Base-by-base conservation (phyloP, 2,888 invertebrate genomes). In the Conomelus anceps region DNA sequence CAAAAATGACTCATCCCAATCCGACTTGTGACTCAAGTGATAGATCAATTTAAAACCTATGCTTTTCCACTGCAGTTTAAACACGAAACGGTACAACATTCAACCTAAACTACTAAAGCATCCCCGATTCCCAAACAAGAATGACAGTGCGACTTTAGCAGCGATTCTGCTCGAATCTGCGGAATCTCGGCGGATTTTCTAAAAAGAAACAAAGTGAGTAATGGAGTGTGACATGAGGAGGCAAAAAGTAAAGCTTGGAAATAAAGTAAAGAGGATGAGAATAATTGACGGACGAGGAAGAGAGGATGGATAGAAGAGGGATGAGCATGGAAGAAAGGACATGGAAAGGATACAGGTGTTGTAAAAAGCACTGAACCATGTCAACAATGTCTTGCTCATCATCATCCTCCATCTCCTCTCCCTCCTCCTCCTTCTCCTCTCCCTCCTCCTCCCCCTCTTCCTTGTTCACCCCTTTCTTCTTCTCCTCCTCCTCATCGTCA, bases 21-120 rank as follows among this genome's bases (percentile, higher is more conserved):
- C n/a, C n/a, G n/a, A n/a, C n/a, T n/a, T n/a, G n/a, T n/a, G n/a
- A n/a, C n/a, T n/a, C n/a, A n/a, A n/a, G n/a, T n/a, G n/a, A n/a
- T n/a, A n/a, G n/a, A n/a, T n/a, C n/a, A n/a, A n/a, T n/a, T n/a
- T n/a, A n/a, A n/a, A n/a, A n/a, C n/a, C n/a, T n/a, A n/a, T n/a
- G n/a, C n/a, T n/a, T n/a, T n/a, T n/a, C n/a, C n/a, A n/a, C n/a
- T n/a, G n/a, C n/a, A n/a, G n/a, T n/a, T n/a, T n/a, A n/a, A n/a
- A n/a, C n/a, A n/a, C n/a, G 34, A 7, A 26, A 4, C 26, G 26
- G 26, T 26, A 11, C 26, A 26, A 84, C 87, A 93, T 93, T 91
- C 93, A 91, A 92, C 17, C 20, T 11, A 22, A n/a, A n/a, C n/a
- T n/a, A 89, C 23, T 29, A 29, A 3, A 1, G 17, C n/a, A 41